phyloP scores from a whole-genome alignment of 2,797 vertebrate genomes.

The Clarias platycephalus region DNA sequence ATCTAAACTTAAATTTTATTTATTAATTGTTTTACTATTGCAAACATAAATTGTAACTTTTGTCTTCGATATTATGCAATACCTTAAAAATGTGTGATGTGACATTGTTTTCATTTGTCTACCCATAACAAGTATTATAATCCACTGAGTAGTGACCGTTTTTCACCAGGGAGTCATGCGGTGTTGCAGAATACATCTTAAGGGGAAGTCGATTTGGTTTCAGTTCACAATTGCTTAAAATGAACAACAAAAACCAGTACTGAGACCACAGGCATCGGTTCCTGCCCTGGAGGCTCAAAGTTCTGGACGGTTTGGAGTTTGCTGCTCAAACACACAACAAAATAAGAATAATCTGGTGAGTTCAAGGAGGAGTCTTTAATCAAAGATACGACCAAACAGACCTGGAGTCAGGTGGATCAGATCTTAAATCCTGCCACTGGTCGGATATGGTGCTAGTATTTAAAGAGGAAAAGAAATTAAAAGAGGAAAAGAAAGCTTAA shows the following conservation, averaged over 20 bases:
- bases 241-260: not conserved
- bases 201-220: constrained; percentile 7
- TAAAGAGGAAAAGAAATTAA: not conserved
- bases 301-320: not conserved
- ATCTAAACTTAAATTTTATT: too few species aligned
- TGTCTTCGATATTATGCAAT: not conserved
- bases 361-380: not conserved
- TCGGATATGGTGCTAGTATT: not conserved
- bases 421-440: not conserved
- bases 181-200: not conserved
- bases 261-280: not conserved
- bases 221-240: constrained; percentile 10
- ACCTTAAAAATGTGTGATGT: not conserved
- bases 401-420: not conserved
- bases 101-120: not conserved
- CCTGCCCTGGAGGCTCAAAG: not conserved
- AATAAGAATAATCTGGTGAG: not conserved
- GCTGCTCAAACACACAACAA: not conserved
- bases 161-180: not conserved
- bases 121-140: not conserved
- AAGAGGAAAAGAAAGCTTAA: not conserved
- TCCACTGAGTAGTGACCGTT: not conserved
- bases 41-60: not conserved
- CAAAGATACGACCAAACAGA: not conserved
- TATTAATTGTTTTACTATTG: not conserved